Base-by-base conservation (phyloP, 2,797 vertebrate species). In the Phoxinus dragarum region DNA sequence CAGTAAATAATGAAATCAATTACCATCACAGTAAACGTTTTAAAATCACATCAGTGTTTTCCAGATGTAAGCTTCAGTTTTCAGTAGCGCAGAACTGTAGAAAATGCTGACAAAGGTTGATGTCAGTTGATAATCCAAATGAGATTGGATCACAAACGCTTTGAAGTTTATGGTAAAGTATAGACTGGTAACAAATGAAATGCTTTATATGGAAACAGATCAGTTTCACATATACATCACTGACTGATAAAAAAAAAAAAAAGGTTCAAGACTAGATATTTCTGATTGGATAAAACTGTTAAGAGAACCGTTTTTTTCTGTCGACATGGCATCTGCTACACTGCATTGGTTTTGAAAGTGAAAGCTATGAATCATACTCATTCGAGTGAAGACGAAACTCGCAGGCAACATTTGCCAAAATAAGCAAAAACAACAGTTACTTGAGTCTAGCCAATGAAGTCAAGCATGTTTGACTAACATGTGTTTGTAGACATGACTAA, bases 1-100 rank as follows among this genome's bases (percentile, higher is more conserved):
- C 76, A 64, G 87, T 81, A 84, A 86, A 87, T 80, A 89, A 52
- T 56, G 3, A 75, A 86, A 88, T 80, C 68, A 78, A 84, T 54
- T 84, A 85, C 54, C 40, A 83, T 23, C 11, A 1, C 40, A 73
- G 34, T 31, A 90, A 87, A 82, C 9, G 82, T 61, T 81, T 47
- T 64, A 68, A 84, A 76, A 84, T 49, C 40, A 84, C 47, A 83
- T 83, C 76, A 80, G 83, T 76, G 75, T 80, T 86, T 85, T 87
- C 64, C 23, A 66, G 27, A 84, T n/a, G 56, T 38, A n/a, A 80
- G 52, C 52, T n/a, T 36, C 38, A n/a, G 75, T 52, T 86, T 75
- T 66, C 40, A 64, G 49, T 31, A 47, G 14, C 3, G 19, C 38
- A 66, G 54, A 52, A 78, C 31, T 67, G 69, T 81, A 74, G 59